Evolutionary conservation across 2,888 invertebrate species (phyloP), one percentile per base, ranked within the genome.

Genomic region (Cryptus viduatorius): DNA sequence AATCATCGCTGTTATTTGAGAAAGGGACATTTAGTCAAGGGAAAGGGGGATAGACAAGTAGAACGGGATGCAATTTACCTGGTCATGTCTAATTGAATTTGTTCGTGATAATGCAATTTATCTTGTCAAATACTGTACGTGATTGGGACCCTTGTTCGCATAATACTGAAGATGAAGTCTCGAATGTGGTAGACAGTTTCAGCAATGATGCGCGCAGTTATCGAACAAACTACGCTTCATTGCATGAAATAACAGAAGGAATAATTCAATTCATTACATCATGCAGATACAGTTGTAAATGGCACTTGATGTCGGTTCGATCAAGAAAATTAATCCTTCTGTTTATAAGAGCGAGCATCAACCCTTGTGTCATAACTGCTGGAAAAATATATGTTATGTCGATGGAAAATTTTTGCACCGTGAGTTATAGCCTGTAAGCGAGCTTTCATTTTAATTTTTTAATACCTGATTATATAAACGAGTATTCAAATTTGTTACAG

Each of bases 321-420:
- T 24, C 24, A 24, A 24, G 24, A 24, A 24, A 24, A 24, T 24
- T 24, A 24, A 24, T 24, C 24, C 24, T 24, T 24, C 24, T 24
- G 24, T 24, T 24, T 24, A 24, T 24, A 46, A 10, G 67, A 59
- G 65, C 67, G 44, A 78, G 77, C 42, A 8, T 16, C 12, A 64
- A 46, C 37, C 82, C 82, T 3, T 82, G 77, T 8, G 24, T 24
- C 10, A 8, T 73, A 1, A 78, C 64, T 5, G 72, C 78, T 19
- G 82, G 82, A 24, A 73, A 48, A 24, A n/a, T 82, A 4, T 65
- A 59, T 19, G 31, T 48, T 7, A 59, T 82, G 69, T 78, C 72
- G 3, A 44, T 78, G 67, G 64, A 67, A n/a, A 82, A 65, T 19
- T 78, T 82, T 48, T 65, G 53, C 31, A 31, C 48, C n/a, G 82